phyloP scores from a whole-genome alignment of 1,140 invertebrate species.

The Cherax quadricarinatus region DNA sequence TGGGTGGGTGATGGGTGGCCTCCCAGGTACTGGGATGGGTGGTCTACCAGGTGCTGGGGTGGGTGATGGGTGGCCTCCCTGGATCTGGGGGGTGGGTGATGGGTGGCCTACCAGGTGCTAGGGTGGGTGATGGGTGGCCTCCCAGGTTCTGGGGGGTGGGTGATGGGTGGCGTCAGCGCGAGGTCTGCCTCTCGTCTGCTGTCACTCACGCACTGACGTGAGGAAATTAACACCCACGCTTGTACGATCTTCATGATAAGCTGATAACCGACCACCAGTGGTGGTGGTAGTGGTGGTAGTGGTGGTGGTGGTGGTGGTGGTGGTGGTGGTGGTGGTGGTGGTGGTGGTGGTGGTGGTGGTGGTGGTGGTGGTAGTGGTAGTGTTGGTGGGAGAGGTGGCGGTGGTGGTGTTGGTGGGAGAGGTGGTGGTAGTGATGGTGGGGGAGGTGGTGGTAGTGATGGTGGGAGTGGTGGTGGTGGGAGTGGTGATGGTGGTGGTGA shows the following conservation, averaged over 20 bases:
- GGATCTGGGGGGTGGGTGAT: no score
- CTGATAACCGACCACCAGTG: slow-evolving; percentile 2
- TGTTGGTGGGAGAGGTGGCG: neutral
- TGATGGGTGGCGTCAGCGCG: neutral
- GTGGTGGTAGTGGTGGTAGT: no score
- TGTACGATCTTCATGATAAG: slow-evolving; percentile 4
- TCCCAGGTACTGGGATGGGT: no score
- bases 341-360: neutral
- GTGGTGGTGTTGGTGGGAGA: neutral
- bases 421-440: neutral
- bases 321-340: neutral
- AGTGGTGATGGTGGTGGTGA: neutral
- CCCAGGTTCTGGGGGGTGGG: neutral
- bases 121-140: no score
- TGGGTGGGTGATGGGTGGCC: no score
- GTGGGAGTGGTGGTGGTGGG: neutral
- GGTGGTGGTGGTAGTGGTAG: neutral
- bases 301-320: neutral
- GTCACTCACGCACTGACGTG: slow-evolving; percentile 43
- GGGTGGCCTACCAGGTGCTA: no score
- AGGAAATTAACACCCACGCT: slow-evolving; percentile 53
- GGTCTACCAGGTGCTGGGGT: no score
- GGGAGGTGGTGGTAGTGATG: neutral
- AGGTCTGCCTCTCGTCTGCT: slow-evolving; percentile 30
- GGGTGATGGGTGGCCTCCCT: no score